Percentiles rank a stretch among this genome's conserved stretches.
phyloP scores from a whole-genome alignment of 2,797 vertebrate species.

The Danio albolineatus region DNA sequence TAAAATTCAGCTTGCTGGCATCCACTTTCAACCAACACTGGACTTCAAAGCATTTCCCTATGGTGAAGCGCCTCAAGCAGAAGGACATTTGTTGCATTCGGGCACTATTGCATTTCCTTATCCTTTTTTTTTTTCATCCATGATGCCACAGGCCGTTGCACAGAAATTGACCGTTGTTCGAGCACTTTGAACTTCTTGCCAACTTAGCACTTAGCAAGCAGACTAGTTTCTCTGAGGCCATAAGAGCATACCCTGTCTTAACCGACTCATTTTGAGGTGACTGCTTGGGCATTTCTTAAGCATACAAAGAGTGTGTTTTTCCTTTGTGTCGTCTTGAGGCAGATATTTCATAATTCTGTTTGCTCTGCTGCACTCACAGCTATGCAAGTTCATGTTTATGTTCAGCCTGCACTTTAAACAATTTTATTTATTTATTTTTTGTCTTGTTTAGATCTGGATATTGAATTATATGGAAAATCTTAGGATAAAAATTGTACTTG shows the following conservation, averaged over 20 bases:
- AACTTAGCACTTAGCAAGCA: slow-evolving; percentile 36
- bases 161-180: slow-evolving; percentile 30
- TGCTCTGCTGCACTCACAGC: slow-evolving; percentile 3
- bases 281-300: slow-evolving; percentile 6
- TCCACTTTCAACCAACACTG: background rate
- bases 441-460: slow-evolving; percentile 24
- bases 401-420: slow-evolving; percentile 13
- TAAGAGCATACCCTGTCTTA: slow-evolving; percentile 15
- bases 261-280: slow-evolving; percentile 33
- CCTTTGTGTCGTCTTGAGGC: slow-evolving; percentile 8
- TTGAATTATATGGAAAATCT: slow-evolving; percentile 21
- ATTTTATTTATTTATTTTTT: slow-evolving; percentile 23
- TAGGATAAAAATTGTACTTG: too few relatives aligned
- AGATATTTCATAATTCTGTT: slow-evolving; percentile 22
- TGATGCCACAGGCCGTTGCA: background rate
- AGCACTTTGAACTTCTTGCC: slow-evolving; percentile 55
- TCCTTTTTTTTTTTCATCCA: background rate
- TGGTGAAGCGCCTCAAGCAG: slow-evolving; percentile 11
- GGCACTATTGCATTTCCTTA: slow-evolving; percentile 45
- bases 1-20: background rate
- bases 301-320: background rate
- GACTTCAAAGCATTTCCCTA: slow-evolving; percentile 36
- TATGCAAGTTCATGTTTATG: background rate
- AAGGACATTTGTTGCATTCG: slow-evolving; percentile 29
- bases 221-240: slow-evolving; percentile 39